phyloP scores from a whole-genome alignment of 2,888 invertebrate genomes.

The Buathra laborator region DNA sequence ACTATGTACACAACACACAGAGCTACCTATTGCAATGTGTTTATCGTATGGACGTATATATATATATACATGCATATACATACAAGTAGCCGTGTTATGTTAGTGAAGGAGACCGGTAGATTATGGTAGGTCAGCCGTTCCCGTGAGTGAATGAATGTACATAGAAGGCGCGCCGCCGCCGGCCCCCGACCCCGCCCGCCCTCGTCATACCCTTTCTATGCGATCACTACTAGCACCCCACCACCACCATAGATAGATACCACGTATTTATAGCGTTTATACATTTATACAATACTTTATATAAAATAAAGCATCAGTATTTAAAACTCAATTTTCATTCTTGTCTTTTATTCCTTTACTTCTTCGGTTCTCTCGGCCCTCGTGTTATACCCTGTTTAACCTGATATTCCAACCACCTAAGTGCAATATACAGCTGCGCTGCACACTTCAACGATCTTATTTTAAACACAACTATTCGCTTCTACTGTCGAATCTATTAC shows the following conservation, averaged over 20 bases:
- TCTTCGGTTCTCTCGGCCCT: slow-evolving; percentile 8
- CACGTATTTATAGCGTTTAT: slow-evolving; percentile 86
- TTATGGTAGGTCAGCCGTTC: slow-evolving; percentile 85
- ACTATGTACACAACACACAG: slow-evolving; percentile 63
- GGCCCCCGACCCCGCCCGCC: slow-evolving; percentile 84
- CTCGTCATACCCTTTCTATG: slow-evolving; percentile 85
- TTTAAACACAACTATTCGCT: background rate
- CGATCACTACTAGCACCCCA: slow-evolving; percentile 85
- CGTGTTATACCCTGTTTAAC: background rate
- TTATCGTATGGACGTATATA: slow-evolving; percentile 66
- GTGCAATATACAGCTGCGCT: background rate
- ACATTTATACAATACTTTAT: slow-evolving; percentile 86
- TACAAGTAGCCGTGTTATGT: slow-evolving; percentile 83
- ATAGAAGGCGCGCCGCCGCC: slow-evolving; percentile 85
- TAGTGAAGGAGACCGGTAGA: slow-evolving; percentile 84
- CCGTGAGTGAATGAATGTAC: slow-evolving; percentile 85
- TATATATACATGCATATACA: slow-evolving; percentile 79
- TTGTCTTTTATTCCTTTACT: slow-evolving; percentile 28
- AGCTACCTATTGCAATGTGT: slow-evolving; percentile 55
- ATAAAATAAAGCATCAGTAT: slow-evolving; percentile 86
- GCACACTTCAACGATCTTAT: background rate
- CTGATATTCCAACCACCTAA: background rate
- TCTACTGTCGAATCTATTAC: background rate
- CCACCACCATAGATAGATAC: slow-evolving; percentile 85
- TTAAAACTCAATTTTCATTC: slow-evolving; percentile 80